Evolutionary conservation across 2,888 invertebrate genomes (phyloP), one percentile per base, ranked within the genome.

Genomic region (Drosophila parthenogenetica): DNA sequence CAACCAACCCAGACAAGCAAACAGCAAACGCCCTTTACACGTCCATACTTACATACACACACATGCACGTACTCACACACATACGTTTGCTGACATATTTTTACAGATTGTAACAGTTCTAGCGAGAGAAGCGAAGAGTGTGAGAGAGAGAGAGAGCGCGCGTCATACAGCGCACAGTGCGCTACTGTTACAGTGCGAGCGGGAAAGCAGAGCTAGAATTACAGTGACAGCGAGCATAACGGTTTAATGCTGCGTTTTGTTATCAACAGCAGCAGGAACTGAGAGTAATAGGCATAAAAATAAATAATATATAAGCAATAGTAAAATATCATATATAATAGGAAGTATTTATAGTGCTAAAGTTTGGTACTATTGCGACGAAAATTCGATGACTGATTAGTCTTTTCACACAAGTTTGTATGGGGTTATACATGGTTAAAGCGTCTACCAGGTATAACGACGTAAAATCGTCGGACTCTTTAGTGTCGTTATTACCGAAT

Each of bases 11-110:
- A 42, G 25, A 16, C n/a, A 16, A 49, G 50, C 40, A 40, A 40
- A 63, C 53, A 54, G 32, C 29, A 59, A 62, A 71, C 73, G 48
- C 73, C 73, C 73, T 72, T 68, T 62, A 42, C 62, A 60, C 35
- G 3, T 13, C 3, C 32, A 32, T 11, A 11, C 32, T 11, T 32
- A 11, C 29, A 29, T 2, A 8, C 29, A 8, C 29, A 29, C 2
- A 19, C 19, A 19, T 19, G 19, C 19, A 19, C 3, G 19, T 3
- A 19, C 19, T 2, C 19, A 19, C 19, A 19, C 19, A 29, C 61
- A 50, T 37, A 70, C 70, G 70, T 72, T 70, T 55, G 29, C 29
- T 29, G 29, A 29, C 29, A 29, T 29, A 29, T 29, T 29, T 25
- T 8, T 29, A 29, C 71, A 71, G 71, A 73, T 73, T 73, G 51